Evolutionary conservation across 2,797 vertebrate species (phyloP), one percentile per base, ranked within the genome.

Genomic region (Balearica regulorum): DNA sequence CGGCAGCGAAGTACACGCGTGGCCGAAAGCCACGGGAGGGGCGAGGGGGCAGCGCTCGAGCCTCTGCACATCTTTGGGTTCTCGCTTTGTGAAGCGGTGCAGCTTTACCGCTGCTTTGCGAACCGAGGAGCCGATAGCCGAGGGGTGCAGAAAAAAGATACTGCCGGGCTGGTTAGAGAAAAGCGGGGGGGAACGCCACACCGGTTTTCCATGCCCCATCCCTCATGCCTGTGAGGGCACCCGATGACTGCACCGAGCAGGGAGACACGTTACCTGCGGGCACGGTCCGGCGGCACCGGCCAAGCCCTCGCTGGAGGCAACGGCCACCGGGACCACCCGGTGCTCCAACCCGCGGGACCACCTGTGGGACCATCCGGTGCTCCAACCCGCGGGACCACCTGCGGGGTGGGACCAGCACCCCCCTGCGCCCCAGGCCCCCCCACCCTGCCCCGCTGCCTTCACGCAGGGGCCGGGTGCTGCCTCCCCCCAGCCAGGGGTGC

Each of bases 51-150:
- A 37, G 82, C 10, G 3, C 53, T 8, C 0, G 11, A 46, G 53
- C 24, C 54, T 11, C 48, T 1, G 5, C 13, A 1, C 19, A 14
- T 5, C 65, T 29, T 2, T 0, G 37, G 44, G 25, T 1, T 22
- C 58, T 29, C 3, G 24, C 46, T 16, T 13, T 1, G 1, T 11
- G 2, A 8, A 18, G 58, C 43, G 3, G 66, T 5, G 1, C 2
- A 8, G 16, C 69, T 54, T 69, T 5, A 12, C 49, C 39, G 4
- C 39, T 57, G 1, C 46, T 18, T 29, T 22, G 64, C 29, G 6
- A 7, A 77, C 77, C 25, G 39, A 4, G 91, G 53, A 8, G 58
- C 3, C 19, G 49, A 39, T 3, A 39, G 46, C 46, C 3, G 3
- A 13, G 26, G 25, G 11, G 13, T 1, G 41, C 55, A 22, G 65